Evolutionary conservation across 1,140 invertebrate genomes (phyloP), one percentile per base, ranked within the genome.

Genomic region (Zeugodacus cucurbitae): DNA sequence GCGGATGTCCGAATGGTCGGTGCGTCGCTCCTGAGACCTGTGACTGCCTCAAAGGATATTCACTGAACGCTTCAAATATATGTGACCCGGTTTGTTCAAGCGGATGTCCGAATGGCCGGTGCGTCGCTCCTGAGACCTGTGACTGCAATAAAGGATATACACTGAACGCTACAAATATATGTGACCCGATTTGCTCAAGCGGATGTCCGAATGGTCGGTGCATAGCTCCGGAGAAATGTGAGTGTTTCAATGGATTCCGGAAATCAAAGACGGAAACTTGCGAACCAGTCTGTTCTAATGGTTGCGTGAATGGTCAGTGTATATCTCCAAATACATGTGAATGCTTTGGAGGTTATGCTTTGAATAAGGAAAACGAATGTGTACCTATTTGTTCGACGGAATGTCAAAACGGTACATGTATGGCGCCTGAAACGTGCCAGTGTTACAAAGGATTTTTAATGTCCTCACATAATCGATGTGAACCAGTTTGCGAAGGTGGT

Each of bases 171-270:
- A 3, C 29, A 5, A 29, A 8, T 3, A 26, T 6, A 4, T n/a
- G 20, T 3, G 26, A 26, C 2, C 20, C 34, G 5, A 70, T n/a
- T 34, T n/a, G 3, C 22, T 41, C 37, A 62, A 3, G 11, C 2
- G 64, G 8, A 20, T 91, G 91, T 87, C 48, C 88, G 10, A 91
- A 91, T 57, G 94, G 93, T 0, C 92, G 91, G 0, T 95, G 95
- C 88, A 89, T 93, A 6, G 93, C 91, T 0, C 94, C 94, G 0
- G 89, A 91, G 20, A 78, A 91, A 0, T 95, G 96, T 90, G 92
- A 93, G 3, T 97, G 96, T 90, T 94, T 94, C 70, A 91, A 94
- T 10, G 96, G 96, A 0, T 96, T 94, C 91, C 93, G 90, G 41
- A 88, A 95, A 62, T 94, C 95, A 86, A 57, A 88, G 67, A 87